Evolutionary conservation across 2,113 vertebrate species (phyloP).

Genomic region (Elgaria multicarinata): DNA sequence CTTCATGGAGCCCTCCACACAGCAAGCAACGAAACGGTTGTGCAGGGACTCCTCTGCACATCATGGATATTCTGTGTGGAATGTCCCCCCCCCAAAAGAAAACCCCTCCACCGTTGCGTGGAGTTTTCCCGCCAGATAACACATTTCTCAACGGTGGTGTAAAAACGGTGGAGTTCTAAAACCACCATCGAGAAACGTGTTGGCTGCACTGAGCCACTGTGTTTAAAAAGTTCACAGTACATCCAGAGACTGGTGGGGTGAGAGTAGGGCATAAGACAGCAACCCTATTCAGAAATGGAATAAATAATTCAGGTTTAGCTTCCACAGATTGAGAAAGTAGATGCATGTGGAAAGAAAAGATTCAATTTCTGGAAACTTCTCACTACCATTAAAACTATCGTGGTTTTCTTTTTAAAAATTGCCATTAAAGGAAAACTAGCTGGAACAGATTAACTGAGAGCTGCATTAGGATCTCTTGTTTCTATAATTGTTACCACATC

Average conservation of each 20-base stretch:
- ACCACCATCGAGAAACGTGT: too few species aligned
- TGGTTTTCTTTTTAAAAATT: slow-evolving; percentile 21
- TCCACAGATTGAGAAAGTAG: fast-evolving
- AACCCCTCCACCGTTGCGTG: too few species aligned
- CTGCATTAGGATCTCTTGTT: slow-evolving; percentile 46
- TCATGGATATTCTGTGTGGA: too few species aligned
- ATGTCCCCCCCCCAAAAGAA: too few species aligned
- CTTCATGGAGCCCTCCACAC: too few species aligned
- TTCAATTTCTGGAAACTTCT: background rate
- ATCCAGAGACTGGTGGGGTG: background rate
- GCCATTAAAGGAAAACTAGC: fast-evolving
- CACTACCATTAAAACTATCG: background rate
- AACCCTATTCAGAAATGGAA: background rate
- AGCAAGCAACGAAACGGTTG: too few species aligned
- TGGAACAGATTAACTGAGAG: background rate
- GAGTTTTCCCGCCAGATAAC: too few species aligned
- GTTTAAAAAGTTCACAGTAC: background rate
- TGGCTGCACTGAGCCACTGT: too few species aligned
- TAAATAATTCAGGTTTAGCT: background rate
- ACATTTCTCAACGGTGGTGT: too few species aligned
- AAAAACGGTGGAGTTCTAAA: too few species aligned
- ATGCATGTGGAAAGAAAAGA: fast-evolving
- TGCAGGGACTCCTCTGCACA: too few species aligned
- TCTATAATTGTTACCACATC: slow-evolving; percentile 30
- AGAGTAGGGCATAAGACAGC: background rate